Evolutionary conservation across 1,140 invertebrate species (phyloP).

Genomic region (Hycleus phaleratus): DNA sequence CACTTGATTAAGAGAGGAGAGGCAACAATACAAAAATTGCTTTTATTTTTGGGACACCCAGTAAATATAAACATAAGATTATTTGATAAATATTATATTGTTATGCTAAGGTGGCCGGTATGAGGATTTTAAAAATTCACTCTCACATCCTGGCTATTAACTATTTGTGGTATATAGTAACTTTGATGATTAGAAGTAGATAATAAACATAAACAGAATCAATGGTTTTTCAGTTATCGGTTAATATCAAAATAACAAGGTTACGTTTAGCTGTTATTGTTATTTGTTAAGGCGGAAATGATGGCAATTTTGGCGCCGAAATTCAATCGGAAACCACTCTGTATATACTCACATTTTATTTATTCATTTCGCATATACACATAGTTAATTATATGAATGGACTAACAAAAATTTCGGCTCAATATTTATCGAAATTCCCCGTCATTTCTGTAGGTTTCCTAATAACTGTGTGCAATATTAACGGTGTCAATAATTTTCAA

Average conservation of each 20-base stretch:
- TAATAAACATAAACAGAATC: conserved; percentile 39
- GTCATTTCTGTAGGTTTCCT: background rate
- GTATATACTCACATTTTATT: background rate
- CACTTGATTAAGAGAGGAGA: too few species aligned
- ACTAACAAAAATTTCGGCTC: background rate
- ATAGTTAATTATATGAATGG: too few species aligned
- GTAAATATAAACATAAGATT: conserved; percentile 41
- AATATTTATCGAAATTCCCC: background rate
- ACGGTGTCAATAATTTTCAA: background rate
- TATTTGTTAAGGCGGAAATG: conserved; percentile 34
- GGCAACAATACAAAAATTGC: too few species aligned
- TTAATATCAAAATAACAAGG: conserved; percentile 30
- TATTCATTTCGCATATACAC: too few species aligned
- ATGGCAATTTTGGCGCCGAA: background rate
- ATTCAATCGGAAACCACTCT: background rate
- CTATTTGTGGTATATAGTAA: conserved; percentile 45
- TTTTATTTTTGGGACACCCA: conserved; percentile 27
- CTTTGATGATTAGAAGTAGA: conserved; percentile 42
- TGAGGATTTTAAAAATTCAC: conserved; percentile 9
- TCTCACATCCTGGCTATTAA: conserved; percentile 30
- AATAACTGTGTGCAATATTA: conserved; percentile 18
- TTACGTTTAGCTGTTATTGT: conserved; percentile 41
- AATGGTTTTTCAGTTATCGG: conserved; percentile 40
- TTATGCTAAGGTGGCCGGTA: conserved; percentile 38
- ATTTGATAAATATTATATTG: conserved; percentile 45